These are phyloP conservation scores for Drosophila longiperda DNA, from an alignment of 2,888 invertebrate species.

Conservation along the genomic window DNA sequence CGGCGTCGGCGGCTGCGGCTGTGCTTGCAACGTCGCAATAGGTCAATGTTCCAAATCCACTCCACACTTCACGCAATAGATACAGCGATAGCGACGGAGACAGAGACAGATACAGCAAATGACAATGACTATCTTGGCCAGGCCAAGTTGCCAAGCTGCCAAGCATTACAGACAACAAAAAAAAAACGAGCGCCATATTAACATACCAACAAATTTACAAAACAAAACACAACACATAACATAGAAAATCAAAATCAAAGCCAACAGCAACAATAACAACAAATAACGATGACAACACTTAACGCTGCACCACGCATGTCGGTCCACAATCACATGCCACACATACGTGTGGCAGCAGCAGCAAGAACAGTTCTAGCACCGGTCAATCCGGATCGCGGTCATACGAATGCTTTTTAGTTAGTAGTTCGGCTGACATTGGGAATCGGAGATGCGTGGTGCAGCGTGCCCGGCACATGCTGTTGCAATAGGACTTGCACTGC, in stretches of 20 bases:
- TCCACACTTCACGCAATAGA: conserved; percentile 1
- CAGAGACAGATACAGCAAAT: conserved; percentile 5
- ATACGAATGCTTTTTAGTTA: too few relatives aligned
- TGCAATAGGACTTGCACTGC: conserved; percentile 18
- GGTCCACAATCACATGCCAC: too few relatives aligned
- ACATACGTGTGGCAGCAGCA: too few relatives aligned
- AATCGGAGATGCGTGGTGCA: too few relatives aligned
- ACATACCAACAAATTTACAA: conserved; percentile 16
- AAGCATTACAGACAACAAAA: conserved; percentile 49
- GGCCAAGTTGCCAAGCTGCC: conserved; percentile 61
- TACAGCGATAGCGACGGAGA: not conserved
- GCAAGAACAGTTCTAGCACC: too few relatives aligned
- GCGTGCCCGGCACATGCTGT: too few relatives aligned
- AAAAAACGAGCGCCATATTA: conserved; percentile 43
- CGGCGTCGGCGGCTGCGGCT: not conserved
- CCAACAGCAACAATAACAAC: conserved; percentile 35
- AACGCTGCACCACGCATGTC: too few relatives aligned
- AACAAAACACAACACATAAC: conserved; percentile 2
- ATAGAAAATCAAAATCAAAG: conserved; percentile 45
- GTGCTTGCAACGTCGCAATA: not conserved
- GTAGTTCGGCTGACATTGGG: too few relatives aligned
- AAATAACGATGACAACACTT: conserved; percentile 3
- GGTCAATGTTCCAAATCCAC: not conserved
- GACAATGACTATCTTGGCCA: conserved; percentile 53
- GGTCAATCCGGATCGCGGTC: too few relatives aligned